Conservation (phyloP, 2,113 vertebrate genomes). For the Sula dactylatra region DNA sequence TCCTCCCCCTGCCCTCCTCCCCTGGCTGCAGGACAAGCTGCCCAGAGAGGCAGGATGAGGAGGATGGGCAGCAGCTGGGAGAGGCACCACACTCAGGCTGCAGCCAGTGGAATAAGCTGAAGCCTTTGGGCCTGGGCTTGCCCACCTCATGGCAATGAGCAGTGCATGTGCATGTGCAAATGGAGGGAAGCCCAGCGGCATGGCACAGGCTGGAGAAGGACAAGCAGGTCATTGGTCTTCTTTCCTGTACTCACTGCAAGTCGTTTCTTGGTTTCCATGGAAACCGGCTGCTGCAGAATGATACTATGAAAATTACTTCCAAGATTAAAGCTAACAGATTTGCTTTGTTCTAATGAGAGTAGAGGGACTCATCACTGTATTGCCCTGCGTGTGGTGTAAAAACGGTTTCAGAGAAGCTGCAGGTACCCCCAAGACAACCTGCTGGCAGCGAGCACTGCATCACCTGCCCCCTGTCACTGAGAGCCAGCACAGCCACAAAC, state of each 20-base stretch:
- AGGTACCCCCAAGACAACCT: neutral
- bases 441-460: rapidly evolving
- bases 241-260: rapidly evolving
- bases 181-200: neutral
- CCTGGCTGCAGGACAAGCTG: neutral
- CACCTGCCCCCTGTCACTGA: neutral
- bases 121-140: neutral
- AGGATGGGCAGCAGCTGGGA: neutral
- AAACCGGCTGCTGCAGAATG: conserved; percentile 24
- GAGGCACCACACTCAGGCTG: neutral
- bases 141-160: neutral
- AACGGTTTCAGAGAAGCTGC: rapidly evolving
- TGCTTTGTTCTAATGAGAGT: neutral
- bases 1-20: neutral
- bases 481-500: neutral
- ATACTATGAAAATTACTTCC: neutral
- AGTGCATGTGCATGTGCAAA: neutral
- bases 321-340: neutral
- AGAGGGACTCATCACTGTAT: neutral
- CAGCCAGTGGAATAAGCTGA: neutral
- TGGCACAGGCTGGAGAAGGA: neutral
- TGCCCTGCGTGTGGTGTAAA: rapidly evolving
- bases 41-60: neutral
- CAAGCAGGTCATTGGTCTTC: neutral
- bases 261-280: neutral